phyloP scores from a whole-genome alignment of 2,113 vertebrate species.

The Channa maculata region DNA sequence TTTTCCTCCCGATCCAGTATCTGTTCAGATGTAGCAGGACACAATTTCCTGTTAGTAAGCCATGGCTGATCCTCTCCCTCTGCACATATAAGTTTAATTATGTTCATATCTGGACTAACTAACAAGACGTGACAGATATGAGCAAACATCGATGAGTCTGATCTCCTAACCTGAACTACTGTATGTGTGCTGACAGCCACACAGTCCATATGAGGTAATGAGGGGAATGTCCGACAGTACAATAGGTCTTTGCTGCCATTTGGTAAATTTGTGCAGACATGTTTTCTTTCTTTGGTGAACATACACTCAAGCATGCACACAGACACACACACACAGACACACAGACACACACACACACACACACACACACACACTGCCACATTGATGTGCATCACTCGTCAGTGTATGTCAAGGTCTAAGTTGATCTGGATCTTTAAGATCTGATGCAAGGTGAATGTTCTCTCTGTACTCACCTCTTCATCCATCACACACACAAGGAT shows the following conservation, averaged over 20 bases:
- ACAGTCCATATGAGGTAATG: constrained; percentile 30
- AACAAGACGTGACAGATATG: constrained; percentile 44
- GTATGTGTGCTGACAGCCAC: constrained; percentile 46
- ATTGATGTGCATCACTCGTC: constrained; percentile 6
- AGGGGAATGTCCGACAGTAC: constrained; percentile 31
- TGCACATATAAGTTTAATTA: constrained; percentile 10
- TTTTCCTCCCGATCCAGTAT: background rate
- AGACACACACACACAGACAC: background rate
- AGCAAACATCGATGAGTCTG: constrained; percentile 44
- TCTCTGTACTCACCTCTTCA: constrained; percentile 37
- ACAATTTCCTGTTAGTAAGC: constrained; percentile 1
- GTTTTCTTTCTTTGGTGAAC: background rate
- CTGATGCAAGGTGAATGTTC: constrained; percentile 55
- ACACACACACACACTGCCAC: background rate
- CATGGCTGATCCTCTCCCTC: background rate
- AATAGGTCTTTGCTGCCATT: constrained; percentile 15
- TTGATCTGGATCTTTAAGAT: constrained; percentile 16
- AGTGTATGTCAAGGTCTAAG: constrained; percentile 18
- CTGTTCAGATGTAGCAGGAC: background rate
- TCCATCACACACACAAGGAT: constrained; percentile 39
- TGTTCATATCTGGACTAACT: constrained; percentile 19
- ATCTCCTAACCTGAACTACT: constrained; percentile 31
- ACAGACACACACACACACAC: constrained; percentile 6
- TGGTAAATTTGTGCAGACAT: constrained; percentile 14
- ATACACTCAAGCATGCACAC: constrained; percentile 4